A percentile compares a stretch with the other conserved stretches of the same genome.
Evolutionary conservation across 2,113 vertebrate genomes (phyloP).

Genomic region (Lipophrys pholis): DNA sequence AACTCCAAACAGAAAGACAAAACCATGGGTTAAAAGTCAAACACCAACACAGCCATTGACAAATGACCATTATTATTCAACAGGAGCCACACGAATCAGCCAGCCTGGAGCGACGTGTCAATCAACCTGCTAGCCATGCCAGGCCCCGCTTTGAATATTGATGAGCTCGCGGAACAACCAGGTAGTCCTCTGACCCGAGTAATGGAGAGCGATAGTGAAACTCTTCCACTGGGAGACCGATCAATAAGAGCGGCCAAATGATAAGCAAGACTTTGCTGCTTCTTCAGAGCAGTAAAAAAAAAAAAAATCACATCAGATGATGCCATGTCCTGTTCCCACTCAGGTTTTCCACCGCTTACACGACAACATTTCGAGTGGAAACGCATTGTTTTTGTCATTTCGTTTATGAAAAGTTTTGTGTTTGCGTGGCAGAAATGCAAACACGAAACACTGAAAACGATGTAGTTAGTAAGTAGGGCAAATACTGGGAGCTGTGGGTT

Average conservation of each 20-base stretch:
- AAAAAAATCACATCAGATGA: no score
- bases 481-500: no score
- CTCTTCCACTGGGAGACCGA: neutral
- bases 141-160: conserved; percentile 34
- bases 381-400: no score
- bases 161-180: conserved; percentile 14
- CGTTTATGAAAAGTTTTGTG: no score
- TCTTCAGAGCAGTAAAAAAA: neutral
- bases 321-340: no score
- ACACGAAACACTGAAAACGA: no score
- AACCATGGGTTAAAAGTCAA: no score
- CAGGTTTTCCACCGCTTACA: no score
- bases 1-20: conserved; percentile 3
- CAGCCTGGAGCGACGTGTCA: conserved; percentile 39
- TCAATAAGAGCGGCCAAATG: neutral
- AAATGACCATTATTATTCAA: conserved; percentile 57
- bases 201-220: neutral
- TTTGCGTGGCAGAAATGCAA: no score
- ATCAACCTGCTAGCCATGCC: conserved; percentile 43
- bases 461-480: no score
- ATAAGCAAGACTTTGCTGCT: neutral
- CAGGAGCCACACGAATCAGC: conserved; percentile 11
- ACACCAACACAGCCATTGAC: conserved; percentile 24
- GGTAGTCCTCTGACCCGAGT: conserved; percentile 4
- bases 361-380: no score